Conservation (phyloP, 2,888 invertebrate genomes). For the Troglohyphantes excavatus region DNA sequence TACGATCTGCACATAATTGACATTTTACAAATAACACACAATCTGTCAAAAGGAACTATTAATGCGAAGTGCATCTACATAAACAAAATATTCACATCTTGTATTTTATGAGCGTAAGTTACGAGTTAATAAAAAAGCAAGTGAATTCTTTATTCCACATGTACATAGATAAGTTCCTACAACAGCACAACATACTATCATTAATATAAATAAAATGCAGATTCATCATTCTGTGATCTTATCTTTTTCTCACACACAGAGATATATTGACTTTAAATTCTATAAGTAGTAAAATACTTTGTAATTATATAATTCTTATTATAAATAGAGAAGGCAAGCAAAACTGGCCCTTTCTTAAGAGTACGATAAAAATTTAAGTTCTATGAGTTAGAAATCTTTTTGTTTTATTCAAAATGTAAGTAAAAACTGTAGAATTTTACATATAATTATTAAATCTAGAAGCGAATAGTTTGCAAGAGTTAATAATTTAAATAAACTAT, state of each 20-base stretch:
- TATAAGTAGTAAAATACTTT: constrained; percentile 69
- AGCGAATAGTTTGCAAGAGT: too few species aligned
- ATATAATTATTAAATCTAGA: too few species aligned
- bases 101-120: neutral
- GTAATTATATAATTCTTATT: constrained; percentile 51
- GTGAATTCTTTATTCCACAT: neutral
- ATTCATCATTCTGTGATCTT: constrained; percentile 2
- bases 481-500: too few species aligned
- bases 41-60: neutral
- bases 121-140: neutral
- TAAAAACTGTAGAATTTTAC: constrained; percentile 23
- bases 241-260: constrained; percentile 23
- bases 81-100: neutral
- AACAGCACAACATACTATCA: constrained; percentile 23
- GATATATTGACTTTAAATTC: constrained; percentile 19
- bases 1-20: neutral
- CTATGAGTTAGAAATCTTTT: constrained; percentile 36
- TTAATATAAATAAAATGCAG: constrained; percentile 24
- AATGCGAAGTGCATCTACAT: neutral
- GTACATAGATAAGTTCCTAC: constrained; percentile 10
- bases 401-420: constrained; percentile 45
- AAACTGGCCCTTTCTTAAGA: constrained; percentile 45
- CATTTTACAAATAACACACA: neutral
- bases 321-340: constrained; percentile 57
- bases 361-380: constrained; percentile 50